Percentiles rank a stretch among this genome's conserved stretches.
These are phyloP conservation scores for Acheta domesticus DNA, from an alignment of 2,888 invertebrate genomes.

Conservation along the genomic window DNA sequence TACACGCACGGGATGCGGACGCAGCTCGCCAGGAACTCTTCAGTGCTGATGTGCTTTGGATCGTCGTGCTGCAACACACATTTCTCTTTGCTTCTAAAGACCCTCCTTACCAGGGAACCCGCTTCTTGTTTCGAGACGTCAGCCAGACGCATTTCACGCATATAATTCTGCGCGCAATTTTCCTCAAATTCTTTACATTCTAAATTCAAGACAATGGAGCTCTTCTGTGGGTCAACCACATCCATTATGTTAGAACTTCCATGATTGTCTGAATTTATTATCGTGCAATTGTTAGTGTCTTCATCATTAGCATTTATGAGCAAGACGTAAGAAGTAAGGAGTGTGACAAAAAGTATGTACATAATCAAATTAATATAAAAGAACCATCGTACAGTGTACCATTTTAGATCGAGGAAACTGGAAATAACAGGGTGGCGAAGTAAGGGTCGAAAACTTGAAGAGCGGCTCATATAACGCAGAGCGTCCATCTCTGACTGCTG, in stretches of 20 bases:
- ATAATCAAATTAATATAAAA: conserved; percentile 58
- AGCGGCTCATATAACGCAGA: conserved; percentile 66
- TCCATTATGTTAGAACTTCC: not conserved
- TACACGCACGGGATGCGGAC: not conserved
- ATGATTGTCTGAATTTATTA: not conserved
- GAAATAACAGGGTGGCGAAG: conserved; percentile 75
- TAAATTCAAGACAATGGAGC: not conserved
- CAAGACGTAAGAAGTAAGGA: conserved; percentile 63
- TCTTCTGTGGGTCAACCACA: not conserved
- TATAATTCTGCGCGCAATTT: not conserved
- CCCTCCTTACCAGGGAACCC: not conserved
- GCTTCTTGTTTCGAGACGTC: not conserved
- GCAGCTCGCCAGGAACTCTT: not conserved
- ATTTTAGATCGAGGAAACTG: conserved; percentile 76
- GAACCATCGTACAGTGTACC: conserved; percentile 60
- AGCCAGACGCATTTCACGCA: not conserved
- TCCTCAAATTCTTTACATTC: not conserved
- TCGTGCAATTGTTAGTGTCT: not conserved
- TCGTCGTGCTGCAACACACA: not conserved
- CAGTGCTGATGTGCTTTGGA: not conserved
- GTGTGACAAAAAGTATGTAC: conserved; percentile 65
- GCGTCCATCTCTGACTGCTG: conserved; percentile 63
- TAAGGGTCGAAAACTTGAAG: conserved; percentile 63
- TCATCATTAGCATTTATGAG: not conserved
- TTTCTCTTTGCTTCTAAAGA: not conserved